Evolutionary conservation across 2,888 invertebrate genomes (phyloP).

Genomic region (Agonopterix heracliana): DNA sequence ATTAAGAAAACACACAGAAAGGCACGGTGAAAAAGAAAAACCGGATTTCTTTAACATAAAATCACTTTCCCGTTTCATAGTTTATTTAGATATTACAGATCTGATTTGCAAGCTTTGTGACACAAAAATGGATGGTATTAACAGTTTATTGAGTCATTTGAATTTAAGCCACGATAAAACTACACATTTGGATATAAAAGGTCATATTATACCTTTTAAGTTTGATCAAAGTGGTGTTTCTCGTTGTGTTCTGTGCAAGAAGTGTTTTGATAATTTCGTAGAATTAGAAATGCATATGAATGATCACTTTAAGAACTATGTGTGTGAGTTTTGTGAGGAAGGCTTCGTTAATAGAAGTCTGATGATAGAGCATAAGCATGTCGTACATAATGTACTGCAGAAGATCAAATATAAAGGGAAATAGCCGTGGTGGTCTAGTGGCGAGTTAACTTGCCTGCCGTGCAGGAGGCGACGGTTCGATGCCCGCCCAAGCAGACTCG

Average conservation of each 20-base stretch:
- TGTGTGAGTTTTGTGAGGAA: constrained; percentile 67
- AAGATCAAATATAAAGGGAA: constrained; percentile 1
- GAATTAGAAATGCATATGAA: constrained; percentile 48
- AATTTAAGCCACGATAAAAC: constrained; percentile 23
- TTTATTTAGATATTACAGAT: constrained; percentile 47
- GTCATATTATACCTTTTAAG: constrained; percentile 39
- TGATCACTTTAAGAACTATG: constrained; percentile 52
- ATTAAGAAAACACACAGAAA: constrained; percentile 38
- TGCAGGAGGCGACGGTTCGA: no score
- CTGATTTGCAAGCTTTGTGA: constrained; percentile 37
- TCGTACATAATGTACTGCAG: constrained; percentile 29
- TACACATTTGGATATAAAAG: constrained; percentile 28
- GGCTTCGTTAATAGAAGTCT: constrained; percentile 35
- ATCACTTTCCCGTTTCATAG: constrained; percentile 39
- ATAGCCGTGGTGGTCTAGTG: background rate
- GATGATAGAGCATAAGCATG: constrained; percentile 42
- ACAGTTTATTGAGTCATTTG: constrained; percentile 32
- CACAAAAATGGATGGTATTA: constrained; percentile 17
- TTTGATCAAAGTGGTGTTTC: constrained; percentile 22
- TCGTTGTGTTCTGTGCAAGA: constrained; percentile 28
- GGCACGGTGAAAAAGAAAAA: constrained; percentile 30
- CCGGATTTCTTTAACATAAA: constrained; percentile 33
- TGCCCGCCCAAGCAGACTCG: no score
- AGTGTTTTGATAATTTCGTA: constrained; percentile 37
- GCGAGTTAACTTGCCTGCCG: no score